Percentiles rank a stretch among this genome's conserved stretches.
These are phyloP conservation scores for Ormyrus thymus DNA, from an alignment of 2,888 invertebrate species.

Conservation along the genomic window DNA sequence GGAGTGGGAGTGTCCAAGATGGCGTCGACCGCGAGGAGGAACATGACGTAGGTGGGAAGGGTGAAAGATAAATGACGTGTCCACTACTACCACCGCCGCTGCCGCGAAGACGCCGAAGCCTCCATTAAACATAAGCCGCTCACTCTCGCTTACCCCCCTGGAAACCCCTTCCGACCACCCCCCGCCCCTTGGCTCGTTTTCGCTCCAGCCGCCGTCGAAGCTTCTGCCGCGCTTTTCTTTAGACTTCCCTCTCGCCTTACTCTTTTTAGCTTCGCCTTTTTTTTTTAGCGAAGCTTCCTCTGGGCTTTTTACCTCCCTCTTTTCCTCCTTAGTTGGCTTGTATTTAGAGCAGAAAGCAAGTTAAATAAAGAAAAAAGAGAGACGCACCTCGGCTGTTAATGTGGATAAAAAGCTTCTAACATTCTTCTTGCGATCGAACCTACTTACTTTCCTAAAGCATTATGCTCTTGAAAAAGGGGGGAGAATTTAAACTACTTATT, in stretches of 20 bases:
- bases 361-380: not conserved
- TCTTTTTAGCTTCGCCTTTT: no score
- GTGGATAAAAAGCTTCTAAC: no score
- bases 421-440: no score
- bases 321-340: not conserved
- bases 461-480: no score
- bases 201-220: not conserved
- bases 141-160: conserved; percentile 61
- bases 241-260: no score
- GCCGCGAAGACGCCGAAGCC: conserved; percentile 62
- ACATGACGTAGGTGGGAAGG: conserved; percentile 65
- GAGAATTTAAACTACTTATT: no score
- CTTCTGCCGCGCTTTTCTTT: not conserved
- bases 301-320: conserved; percentile 10
- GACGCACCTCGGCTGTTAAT: no score
- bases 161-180: not conserved
- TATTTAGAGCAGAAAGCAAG: not conserved
- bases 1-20: conserved; percentile 73
- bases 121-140: conserved; percentile 70
- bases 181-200: not conserved
- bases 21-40: conserved; percentile 67
- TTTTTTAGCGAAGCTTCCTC: not conserved
- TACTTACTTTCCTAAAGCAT: no score
- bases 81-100: conserved; percentile 65
- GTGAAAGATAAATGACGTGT: conserved; percentile 74